Evolutionary conservation across 2,888 invertebrate species (phyloP), one percentile per base, ranked within the genome.

Genomic region (Zygaena filipendulae): DNA sequence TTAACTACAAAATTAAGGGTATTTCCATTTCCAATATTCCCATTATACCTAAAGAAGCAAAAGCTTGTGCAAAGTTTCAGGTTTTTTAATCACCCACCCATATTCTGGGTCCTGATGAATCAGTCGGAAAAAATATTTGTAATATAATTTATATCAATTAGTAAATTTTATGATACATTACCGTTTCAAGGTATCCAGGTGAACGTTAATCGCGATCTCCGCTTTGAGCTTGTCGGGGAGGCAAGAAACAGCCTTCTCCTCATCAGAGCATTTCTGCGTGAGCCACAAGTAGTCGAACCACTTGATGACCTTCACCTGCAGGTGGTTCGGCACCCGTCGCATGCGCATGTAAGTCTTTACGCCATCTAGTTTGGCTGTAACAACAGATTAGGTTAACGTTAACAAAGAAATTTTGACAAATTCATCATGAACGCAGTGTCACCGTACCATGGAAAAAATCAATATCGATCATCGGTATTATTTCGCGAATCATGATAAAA

Each of bases 241-340:
- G 82, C 94, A 95, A 59, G 93, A 92, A 49, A 96, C 95, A 32
- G 94, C 94, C 69, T 90, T 91, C 70, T 97, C 97, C 70, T 98
- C 97, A 67, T 97, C 96, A 12, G 96, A 95, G 63, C 96, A 96
- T 81, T 97, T 97, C 82, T 98, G 97, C 45, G 96, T 96, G 57
- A 97, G 87, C 97, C 98, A 98, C 56, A 97, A 85, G 74, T 98
- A 97, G 83, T 98, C 97, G 80, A 97, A 98, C 97, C 97, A 98
- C 75, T 96, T 95, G 79, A 98, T 97, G 32, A 81, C 97, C 75
- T 97, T 96, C 56, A 95, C 92, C 74, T 98, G 97, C 36, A 98
- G 85, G 71, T 95, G 92, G 50, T 89, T 90, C 21, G 97, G 97
- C 42, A 98, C 97, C 48, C 96, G 84, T 28, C 97, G 85, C 91